Evolutionary conservation across 2,888 invertebrate genomes (phyloP), one percentile per base, ranked within the genome.

Genomic region (Microctonus aethiopoides): DNA sequence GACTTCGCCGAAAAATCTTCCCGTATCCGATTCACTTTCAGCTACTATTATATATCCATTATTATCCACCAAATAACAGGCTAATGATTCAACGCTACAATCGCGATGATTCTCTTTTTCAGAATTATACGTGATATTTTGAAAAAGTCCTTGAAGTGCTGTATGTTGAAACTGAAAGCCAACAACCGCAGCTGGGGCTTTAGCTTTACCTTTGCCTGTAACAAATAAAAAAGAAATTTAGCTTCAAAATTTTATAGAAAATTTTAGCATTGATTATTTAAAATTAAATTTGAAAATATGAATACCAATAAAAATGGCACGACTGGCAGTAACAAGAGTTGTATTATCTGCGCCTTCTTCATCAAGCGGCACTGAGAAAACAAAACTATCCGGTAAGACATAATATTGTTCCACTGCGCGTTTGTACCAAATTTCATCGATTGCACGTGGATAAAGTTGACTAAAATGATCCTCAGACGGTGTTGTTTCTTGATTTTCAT

Each of bases 371-470:
- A 94, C 91, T 1, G 93, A 92, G 86, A 94, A 96, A 0, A 96
- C 94, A 84, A 94, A 96, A 79, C 94, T 94, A 34, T 92, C 90
- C 0, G 92, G 91, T 75, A 95, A 90, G 13, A 93, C 88, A 81
- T 92, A 92, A 86, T 95, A 92, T 79, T 95, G 95, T 77, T 96
- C 95, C 0, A 96, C 95, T 0, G 96, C 95, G 13, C 95, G 90
- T 73, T 92, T 92, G 84, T 96, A 96, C 95, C 95, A 96, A 20
- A 94, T 90, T 85, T 96, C 96, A 83, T 96, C 95, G 60, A 94
- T 95, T 1, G 96, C 92, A 60, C 91, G 90, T 5, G 92, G 92
- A 87, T 94, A 92, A 65, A 91, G 88, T 74, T 92, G 91, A 72
- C 93, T 93, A 81, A 95, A 95, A 78, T 91, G 91, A 64, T 85